phyloP scores from a whole-genome alignment of 1,140 invertebrate genomes.

The Zaprionus gabonicus region DNA sequence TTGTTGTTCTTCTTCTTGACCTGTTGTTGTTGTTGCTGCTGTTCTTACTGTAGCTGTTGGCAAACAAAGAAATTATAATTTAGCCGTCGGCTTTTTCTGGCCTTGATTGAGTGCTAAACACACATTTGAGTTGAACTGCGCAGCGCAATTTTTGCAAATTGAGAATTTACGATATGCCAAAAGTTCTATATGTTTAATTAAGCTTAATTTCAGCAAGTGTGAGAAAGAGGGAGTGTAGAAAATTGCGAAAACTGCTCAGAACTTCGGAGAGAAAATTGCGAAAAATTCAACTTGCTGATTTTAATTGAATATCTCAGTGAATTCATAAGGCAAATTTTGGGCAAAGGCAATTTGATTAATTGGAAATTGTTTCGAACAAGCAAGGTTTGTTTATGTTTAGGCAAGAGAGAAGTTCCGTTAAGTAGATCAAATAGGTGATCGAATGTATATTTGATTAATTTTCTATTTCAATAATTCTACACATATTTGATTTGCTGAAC shows the following conservation, averaged over 20 bases:
- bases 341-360: neutral
- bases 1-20: neutral
- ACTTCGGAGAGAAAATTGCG: neutral
- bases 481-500: too few species aligned
- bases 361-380: neutral
- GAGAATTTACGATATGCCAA: neutral
- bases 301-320: constrained; percentile 3
- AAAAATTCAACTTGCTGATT: constrained; percentile 1
- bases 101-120: constrained; percentile 43
- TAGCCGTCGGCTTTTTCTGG: constrained; percentile 18
- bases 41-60: neutral
- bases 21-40: neutral
- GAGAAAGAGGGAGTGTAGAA: neutral
- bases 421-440: too few species aligned
- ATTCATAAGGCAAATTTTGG: neutral
- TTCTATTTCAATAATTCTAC: too few species aligned
- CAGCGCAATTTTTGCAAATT: neutral
- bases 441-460: too few species aligned
- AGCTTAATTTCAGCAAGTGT: neutral
- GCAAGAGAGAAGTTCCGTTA: too few species aligned
- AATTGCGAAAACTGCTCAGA: neutral
- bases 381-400: neutral
- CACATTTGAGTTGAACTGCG: constrained; percentile 29
- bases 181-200: constrained; percentile 4
- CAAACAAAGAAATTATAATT: constrained; percentile 39